Evolutionary conservation across 2,113 vertebrate genomes (phyloP).

Genomic region (Passer montanus): DNA sequence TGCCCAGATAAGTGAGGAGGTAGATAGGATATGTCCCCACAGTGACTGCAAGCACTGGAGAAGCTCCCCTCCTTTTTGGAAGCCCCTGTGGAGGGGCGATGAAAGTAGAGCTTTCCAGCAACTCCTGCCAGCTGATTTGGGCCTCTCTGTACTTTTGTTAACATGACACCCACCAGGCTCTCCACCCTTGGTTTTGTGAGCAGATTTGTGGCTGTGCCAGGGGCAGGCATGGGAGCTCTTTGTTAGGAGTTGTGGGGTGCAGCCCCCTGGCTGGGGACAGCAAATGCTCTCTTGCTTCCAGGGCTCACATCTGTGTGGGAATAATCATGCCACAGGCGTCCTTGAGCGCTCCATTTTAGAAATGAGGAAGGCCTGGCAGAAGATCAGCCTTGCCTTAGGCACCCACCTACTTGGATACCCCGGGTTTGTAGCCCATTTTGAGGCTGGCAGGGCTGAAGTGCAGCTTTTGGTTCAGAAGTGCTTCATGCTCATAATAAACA

Average conservation of each 20-base stretch:
- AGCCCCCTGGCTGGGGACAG: neutral
- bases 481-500: fast-evolving
- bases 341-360: fast-evolving
- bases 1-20: neutral
- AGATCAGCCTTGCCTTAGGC: neutral
- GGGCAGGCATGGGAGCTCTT: neutral
- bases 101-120: neutral
- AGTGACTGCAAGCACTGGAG: neutral
- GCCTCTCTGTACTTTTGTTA: neutral
- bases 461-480: neutral
- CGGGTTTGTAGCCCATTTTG: neutral
- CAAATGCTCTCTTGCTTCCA: neutral
- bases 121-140: neutral
- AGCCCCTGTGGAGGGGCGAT: neutral
- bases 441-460: neutral
- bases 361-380: neutral
- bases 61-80: neutral
- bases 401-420: neutral
- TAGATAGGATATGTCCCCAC: neutral
- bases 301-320: neutral
- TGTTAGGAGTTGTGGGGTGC: neutral
- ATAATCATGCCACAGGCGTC: neutral
- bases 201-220: neutral
- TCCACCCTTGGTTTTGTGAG: neutral
- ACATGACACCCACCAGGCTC: neutral